Conservation (phyloP, 2,113 vertebrate species). For the Crotalus viridis region DNA sequence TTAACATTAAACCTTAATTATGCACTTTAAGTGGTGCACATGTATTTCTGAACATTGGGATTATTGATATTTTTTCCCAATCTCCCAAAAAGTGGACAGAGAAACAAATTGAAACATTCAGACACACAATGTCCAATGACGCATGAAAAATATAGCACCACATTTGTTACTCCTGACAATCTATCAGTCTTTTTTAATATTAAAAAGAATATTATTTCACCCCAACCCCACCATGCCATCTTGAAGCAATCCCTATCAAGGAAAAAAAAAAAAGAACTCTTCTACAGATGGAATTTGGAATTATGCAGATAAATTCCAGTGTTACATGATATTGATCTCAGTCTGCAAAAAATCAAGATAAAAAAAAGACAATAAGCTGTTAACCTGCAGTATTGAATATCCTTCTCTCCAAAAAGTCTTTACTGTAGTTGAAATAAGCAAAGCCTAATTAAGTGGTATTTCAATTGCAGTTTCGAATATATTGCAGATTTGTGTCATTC, state of each 20-base stretch:
- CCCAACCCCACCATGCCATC: background rate
- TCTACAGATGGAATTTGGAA: background rate
- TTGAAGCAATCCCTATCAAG: background rate
- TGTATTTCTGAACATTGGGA: background rate
- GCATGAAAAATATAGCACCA: background rate
- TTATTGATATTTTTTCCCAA: background rate
- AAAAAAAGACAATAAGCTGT: background rate
- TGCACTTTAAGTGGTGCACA: background rate
- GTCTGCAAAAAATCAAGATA: slow-evolving; percentile 1
- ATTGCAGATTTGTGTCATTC: slow-evolving; percentile 8
- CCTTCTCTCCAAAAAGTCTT: background rate
- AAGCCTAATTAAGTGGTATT: slow-evolving; percentile 31
- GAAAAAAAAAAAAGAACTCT: background rate
- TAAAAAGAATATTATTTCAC: too few species aligned
- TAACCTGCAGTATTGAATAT: background rate
- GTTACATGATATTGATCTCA: background rate
- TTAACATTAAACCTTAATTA: background rate
- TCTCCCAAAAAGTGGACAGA: background rate
- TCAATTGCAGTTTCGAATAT: slow-evolving; percentile 5
- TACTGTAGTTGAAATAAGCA: background rate
- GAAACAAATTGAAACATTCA: background rate
- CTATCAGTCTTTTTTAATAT: background rate
- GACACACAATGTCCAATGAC: background rate
- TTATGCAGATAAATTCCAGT: background rate
- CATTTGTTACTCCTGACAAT: background rate